Percentiles rank a stretch among this genome's conserved stretches.
Evolutionary conservation across 2,797 vertebrate species (phyloP).

Genomic region (Gambusia yucatana): DNA sequence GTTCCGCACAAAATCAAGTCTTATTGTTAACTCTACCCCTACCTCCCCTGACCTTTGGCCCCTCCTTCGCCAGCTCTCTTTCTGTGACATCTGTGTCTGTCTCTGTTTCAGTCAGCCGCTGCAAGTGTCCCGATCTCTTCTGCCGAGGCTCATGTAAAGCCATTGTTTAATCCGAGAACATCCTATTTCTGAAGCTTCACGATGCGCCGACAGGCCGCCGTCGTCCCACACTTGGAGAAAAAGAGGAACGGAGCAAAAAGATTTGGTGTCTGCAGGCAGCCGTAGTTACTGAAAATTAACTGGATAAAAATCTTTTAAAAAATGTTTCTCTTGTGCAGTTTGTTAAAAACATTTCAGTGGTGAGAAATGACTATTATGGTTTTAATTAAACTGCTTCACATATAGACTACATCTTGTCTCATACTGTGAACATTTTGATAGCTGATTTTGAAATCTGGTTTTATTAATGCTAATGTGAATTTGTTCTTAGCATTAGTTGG

Average conservation of each 20-base stretch:
- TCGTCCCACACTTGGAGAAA: conserved; percentile 30
- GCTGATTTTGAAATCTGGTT: neutral
- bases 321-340: too few relatives aligned
- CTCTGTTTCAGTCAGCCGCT: conserved; percentile 47
- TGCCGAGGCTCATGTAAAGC: conserved; percentile 34
- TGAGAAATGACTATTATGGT: neutral
- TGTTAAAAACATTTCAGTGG: neutral
- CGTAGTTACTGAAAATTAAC: conserved; percentile 12
- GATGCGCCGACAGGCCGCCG: conserved; percentile 26
- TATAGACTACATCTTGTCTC: neutral
- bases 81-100: conserved; percentile 29
- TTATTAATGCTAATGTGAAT: neutral
- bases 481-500: too few relatives aligned
- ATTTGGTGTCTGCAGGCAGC: conserved; percentile 2
- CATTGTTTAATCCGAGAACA: conserved; percentile 54
- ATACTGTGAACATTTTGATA: neutral
- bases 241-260: conserved; percentile 14
- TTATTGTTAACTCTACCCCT: neutral
- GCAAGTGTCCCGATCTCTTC: conserved; percentile 9
- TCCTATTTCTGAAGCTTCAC: conserved; percentile 52
- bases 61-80: conserved; percentile 23
- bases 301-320: too few relatives aligned
- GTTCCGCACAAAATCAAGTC: conserved; percentile 52
- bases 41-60: conserved; percentile 2
- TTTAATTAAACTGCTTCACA: neutral